Conservation (phyloP, 2,113 vertebrate species). For the Bagarius yarrelli region DNA sequence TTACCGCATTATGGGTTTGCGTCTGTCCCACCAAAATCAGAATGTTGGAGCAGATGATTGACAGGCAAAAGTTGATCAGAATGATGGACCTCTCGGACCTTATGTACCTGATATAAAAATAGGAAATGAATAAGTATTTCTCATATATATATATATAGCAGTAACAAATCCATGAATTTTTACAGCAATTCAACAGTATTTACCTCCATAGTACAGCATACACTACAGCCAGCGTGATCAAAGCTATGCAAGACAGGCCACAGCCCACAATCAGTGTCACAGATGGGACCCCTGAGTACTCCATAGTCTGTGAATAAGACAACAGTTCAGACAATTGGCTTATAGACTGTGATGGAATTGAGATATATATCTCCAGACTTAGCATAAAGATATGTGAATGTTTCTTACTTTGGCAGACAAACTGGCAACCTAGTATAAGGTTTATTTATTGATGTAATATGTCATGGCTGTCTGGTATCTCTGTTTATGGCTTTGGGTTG, state of each 20-base stretch:
- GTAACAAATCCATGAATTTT: background rate
- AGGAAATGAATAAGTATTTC: slow-evolving; percentile 21
- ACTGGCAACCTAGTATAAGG: background rate
- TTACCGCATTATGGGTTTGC: slow-evolving; percentile 97
- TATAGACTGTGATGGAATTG: background rate
- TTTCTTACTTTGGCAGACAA: background rate
- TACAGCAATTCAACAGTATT: background rate
- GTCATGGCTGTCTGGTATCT: slow-evolving; percentile 16
- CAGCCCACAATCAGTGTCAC: slow-evolving; percentile 98
- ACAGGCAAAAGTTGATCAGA: slow-evolving; percentile 98
- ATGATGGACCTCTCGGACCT: slow-evolving; percentile 97
- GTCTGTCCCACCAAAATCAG: slow-evolving; percentile 97
- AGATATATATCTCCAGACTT: no score
- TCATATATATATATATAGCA: background rate
- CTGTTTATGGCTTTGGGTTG: slow-evolving; percentile 28
- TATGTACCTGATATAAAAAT: slow-evolving; percentile 82
- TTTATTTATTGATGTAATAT: background rate
- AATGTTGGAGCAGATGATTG: slow-evolving; percentile 98
- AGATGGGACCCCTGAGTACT: slow-evolving; percentile 94
- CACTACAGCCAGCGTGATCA: slow-evolving; percentile 93
- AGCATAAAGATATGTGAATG: background rate
- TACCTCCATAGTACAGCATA: slow-evolving; percentile 97
- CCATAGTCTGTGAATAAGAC: slow-evolving; percentile 82
- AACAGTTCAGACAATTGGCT: no score
- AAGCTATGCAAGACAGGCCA: slow-evolving; percentile 94